Evolutionary conservation across 2,888 invertebrate genomes (phyloP).

Genomic region (Camptogramma bilineatum): DNA sequence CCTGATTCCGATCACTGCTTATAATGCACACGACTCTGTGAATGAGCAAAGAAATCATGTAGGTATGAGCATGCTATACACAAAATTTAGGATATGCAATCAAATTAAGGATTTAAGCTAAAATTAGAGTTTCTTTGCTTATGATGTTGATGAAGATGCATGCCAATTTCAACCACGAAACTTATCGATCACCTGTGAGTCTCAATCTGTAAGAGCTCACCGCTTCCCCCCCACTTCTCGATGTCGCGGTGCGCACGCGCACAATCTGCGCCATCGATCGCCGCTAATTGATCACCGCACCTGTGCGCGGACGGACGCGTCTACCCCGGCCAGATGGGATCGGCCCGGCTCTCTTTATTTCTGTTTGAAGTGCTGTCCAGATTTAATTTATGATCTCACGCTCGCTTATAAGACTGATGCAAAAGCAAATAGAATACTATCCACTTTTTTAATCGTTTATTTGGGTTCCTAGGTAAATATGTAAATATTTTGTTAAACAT

Average conservation of each 20-base stretch:
- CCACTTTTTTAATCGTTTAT: neutral
- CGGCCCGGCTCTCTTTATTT: slow-evolving; percentile 18
- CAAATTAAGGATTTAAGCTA: too few relatives aligned
- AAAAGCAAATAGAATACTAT: neutral
- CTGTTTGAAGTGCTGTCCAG: slow-evolving; percentile 7
- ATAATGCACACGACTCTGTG: too few relatives aligned
- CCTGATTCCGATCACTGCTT: too few relatives aligned
- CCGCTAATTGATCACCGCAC: slow-evolving; percentile 78
- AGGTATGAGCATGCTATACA: too few relatives aligned
- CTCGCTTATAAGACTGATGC: neutral
- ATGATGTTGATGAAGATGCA: neutral
- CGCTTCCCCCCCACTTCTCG: slow-evolving; percentile 28
- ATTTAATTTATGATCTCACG: slow-evolving; percentile 26
- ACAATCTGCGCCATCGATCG: slow-evolving; percentile 72
- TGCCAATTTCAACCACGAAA: neutral
- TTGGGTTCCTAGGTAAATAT: too few relatives aligned
- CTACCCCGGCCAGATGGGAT: slow-evolving; percentile 32
- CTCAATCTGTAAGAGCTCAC: slow-evolving; percentile 1
- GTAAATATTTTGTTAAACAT: too few relatives aligned
- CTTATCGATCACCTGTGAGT: neutral
- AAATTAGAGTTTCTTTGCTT: too few relatives aligned
- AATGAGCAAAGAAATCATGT: too few relatives aligned
- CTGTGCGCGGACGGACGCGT: slow-evolving; percentile 55
- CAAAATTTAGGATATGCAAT: too few relatives aligned
- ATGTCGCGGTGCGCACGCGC: slow-evolving; percentile 57